Evolutionary conservation across 1,140 invertebrate genomes (phyloP).

Genomic region (Drosophila hydei): DNA sequence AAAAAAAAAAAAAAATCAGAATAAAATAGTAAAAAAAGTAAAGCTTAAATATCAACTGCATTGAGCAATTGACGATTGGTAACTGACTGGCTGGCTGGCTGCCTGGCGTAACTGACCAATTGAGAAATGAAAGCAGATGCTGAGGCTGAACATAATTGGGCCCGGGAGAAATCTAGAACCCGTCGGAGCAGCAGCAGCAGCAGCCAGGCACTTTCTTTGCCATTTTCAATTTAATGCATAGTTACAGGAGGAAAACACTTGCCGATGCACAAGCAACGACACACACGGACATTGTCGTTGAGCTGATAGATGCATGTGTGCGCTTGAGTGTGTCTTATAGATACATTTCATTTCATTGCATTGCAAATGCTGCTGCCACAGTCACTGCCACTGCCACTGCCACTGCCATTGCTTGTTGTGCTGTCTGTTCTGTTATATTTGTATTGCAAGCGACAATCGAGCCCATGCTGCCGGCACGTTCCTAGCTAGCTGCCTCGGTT

Average conservation of each 20-base stretch:
- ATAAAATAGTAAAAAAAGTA: neutral
- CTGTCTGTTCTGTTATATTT: conserved; percentile 12
- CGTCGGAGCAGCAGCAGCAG: conserved; percentile 3
- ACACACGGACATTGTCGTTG: conserved; percentile 21
- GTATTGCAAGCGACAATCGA: conserved; percentile 63
- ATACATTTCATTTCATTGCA: conserved; percentile 71
- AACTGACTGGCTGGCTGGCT: neutral
- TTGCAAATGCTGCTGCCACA: conserved; percentile 38
- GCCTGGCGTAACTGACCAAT: conserved; percentile 42
- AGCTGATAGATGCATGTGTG: neutral
- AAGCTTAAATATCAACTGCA: conserved; percentile 69
- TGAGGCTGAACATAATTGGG: conserved; percentile 53
- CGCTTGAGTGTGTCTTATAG: conserved; percentile 46
- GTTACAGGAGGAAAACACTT: conserved; percentile 60
- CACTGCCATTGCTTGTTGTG: conserved; percentile 13
- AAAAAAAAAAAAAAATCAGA: neutral
- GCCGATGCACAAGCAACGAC: conserved; percentile 21
- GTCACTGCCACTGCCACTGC: conserved; percentile 29
- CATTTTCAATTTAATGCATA: conserved; percentile 74
- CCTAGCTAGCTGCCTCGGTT: conserved; percentile 23
- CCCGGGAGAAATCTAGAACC: conserved; percentile 76
- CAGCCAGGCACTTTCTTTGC: conserved; percentile 69
- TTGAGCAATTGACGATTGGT: conserved; percentile 59
- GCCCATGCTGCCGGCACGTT: conserved; percentile 62
- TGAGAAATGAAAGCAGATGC: conserved; percentile 62